Percentiles rank a stretch among this genome's conserved stretches.
These are phyloP conservation scores for Serrognathus titanus DNA, from an alignment of 2,888 invertebrate species.

Conservation along the genomic window DNA sequence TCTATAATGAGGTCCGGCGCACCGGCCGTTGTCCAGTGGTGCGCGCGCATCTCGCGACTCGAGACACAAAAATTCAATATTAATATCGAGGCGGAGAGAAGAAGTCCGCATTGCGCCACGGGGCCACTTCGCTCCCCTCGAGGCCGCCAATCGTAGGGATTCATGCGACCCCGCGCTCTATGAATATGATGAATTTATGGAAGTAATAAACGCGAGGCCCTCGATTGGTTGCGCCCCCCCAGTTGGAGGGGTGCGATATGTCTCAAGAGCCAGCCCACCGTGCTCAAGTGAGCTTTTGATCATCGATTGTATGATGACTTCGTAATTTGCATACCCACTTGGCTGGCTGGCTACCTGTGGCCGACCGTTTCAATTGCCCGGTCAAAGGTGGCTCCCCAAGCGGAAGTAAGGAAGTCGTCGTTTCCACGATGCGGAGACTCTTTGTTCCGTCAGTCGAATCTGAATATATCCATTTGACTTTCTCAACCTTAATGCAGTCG, in stretches of 20 bases:
- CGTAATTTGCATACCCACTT: conserved; percentile 31
- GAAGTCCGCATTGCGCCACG: conserved; percentile 57
- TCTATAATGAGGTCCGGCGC: conserved; percentile 32
- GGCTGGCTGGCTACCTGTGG: conserved; percentile 28
- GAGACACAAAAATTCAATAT: conserved; percentile 71
- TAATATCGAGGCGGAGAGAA: conserved; percentile 71
- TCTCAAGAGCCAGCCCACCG: conserved; percentile 32
- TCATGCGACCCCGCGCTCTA: conserved; percentile 41
- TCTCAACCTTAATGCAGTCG: background rate
- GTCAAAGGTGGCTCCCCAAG: conserved; percentile 32
- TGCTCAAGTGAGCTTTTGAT: conserved; percentile 25
- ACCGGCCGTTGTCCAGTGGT: conserved; percentile 39
- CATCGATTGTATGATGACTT: conserved; percentile 27
- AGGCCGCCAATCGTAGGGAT: conserved; percentile 52
- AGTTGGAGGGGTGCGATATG: conserved; percentile 50
- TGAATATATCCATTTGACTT: conserved; percentile 29
- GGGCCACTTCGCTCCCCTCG: conserved; percentile 44
- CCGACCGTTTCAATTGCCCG: conserved; percentile 32
- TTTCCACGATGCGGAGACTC: conserved; percentile 30
- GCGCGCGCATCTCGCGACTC: conserved; percentile 44
- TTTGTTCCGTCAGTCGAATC: conserved; percentile 35
- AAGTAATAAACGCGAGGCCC: conserved; percentile 71
- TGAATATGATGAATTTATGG: conserved; percentile 67
- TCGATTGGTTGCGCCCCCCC: conserved; percentile 59
- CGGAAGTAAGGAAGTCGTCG: conserved; percentile 38